Base-by-base conservation (phyloP, 2,888 invertebrate species). In the Andrena bicolor region DNA sequence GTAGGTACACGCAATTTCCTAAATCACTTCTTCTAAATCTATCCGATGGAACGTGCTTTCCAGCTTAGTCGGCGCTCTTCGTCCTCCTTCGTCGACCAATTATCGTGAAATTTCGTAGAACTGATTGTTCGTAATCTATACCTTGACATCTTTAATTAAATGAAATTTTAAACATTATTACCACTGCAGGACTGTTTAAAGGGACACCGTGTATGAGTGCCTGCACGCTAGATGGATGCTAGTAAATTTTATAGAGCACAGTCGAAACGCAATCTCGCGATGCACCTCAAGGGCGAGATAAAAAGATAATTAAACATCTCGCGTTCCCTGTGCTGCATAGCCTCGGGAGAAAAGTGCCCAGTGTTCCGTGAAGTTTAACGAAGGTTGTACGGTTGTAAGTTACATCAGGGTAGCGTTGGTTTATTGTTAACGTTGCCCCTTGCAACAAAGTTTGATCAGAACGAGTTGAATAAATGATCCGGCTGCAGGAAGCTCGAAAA, bases 261-360 rank as follows among this genome's bases (percentile, higher is more conserved):
- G 48, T 53, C n/a, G 63, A 68, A 63, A 65, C 41, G 73, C n/a
- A 51, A 60, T 82, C 32, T 65, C 74, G 65, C 48, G 60, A 35
- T 65, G 41, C 53, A 71, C 32, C 64, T 76, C 70, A 53, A 41
- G 35, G 26, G 28, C 49, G 26, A 71, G 65, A 70, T 70, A 65
- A 81, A 82, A 66, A 64, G 56, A 80, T 82, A 75, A 82, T 82
- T 82, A 81, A 75, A 60, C 80, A 61, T 28, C 26, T 23, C 35
- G 16, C 41, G 35, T 73, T 63, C 30, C 58, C 26, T 60, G 49
- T 60, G 60, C 64, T 53, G 58, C 20, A 23, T 20, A 26, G 32
- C 8, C 8, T 41, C n/a, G 10, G 56, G 53, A 2, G 48, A 32
- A 30, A 65, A 41, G 10, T 16, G 26, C 49, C 35, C 6, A 26